Percentiles rank a stretch among this genome's conserved stretches.
phyloP scores from a whole-genome alignment of 2,113 vertebrate genomes.

The Dermatemys mawii region DNA sequence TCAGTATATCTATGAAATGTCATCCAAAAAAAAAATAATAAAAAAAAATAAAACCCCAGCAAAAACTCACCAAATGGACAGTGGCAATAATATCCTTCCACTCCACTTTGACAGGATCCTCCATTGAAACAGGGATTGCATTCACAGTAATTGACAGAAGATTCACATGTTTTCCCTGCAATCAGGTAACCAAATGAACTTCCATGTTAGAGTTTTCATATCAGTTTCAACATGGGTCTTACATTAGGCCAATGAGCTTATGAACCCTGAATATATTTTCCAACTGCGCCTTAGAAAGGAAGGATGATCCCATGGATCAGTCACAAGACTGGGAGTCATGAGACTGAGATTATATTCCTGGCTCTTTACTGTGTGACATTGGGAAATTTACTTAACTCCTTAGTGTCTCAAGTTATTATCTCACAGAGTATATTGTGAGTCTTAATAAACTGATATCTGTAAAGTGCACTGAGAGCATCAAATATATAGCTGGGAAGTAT shows the following conservation, averaged over 20 bases:
- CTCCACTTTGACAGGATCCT: slow-evolving; percentile 93
- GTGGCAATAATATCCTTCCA: slow-evolving; percentile 95
- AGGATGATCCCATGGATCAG: background rate
- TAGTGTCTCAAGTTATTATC: background rate
- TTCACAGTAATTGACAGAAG: slow-evolving; percentile 96
- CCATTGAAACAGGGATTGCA: slow-evolving; percentile 99
- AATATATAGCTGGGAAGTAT: background rate
- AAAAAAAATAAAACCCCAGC: too few relatives aligned
- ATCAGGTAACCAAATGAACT: slow-evolving; percentile 17
- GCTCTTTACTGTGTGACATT: background rate
- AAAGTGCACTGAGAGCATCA: background rate
- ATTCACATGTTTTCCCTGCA: slow-evolving; percentile 93
- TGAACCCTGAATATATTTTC: accelerated
- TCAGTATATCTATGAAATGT: background rate
- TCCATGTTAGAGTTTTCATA: slow-evolving; percentile 5
- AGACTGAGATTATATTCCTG: background rate
- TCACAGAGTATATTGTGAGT: accelerated
- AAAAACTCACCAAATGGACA: slow-evolving; percentile 95
- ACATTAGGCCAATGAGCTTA: background rate
- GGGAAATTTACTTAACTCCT: background rate
- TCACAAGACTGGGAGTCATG: accelerated
- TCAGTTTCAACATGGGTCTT: background rate
- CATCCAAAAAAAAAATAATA: background rate
- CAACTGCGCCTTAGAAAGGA: background rate
- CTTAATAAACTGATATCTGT: background rate